Percentiles rank a stretch among this genome's conserved stretches.
phyloP scores from a whole-genome alignment of 1,140 invertebrate species.

The Muscidifurax raptorellus region DNA sequence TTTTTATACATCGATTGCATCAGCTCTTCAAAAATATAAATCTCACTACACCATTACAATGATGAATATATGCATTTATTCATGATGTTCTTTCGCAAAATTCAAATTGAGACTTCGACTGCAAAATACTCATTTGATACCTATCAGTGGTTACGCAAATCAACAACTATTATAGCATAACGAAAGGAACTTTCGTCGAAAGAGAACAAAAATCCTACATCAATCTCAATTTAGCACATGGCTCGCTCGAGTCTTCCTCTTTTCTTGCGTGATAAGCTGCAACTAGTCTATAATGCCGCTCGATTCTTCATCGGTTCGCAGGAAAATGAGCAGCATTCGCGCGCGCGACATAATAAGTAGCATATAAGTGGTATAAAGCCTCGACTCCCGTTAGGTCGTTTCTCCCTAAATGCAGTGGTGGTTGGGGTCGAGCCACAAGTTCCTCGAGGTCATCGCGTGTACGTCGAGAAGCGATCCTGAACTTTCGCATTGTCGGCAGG shows the following conservation, averaged over 20 bases:
- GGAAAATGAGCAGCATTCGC: background rate
- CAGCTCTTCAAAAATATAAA: too few species aligned
- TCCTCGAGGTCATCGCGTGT: background rate
- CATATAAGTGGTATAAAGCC: background rate
- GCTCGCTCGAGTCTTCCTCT: background rate
- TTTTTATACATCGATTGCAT: too few species aligned
- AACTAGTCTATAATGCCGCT: background rate
- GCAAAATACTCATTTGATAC: too few species aligned
- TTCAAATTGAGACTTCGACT: too few species aligned
- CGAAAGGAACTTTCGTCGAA: background rate
- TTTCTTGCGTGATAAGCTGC: conserved; percentile 3
- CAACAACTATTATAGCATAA: background rate
- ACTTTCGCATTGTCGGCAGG: background rate
- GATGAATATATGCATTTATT: too few species aligned
- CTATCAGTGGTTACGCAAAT: too few species aligned
- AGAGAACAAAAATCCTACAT: background rate
- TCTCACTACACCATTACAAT: too few species aligned
- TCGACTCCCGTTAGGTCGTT: background rate
- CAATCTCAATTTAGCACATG: background rate
- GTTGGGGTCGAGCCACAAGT: background rate
- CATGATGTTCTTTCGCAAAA: too few species aligned
- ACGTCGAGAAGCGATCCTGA: background rate
- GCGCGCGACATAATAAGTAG: conserved; percentile 1
- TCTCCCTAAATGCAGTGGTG: background rate
- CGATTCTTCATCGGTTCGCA: background rate